Percentiles rank a stretch among this genome's conserved stretches.
These are phyloP conservation scores for Muscicapa adusta DNA, from an alignment of 2,113 vertebrate species.

Conservation along the genomic window DNA sequence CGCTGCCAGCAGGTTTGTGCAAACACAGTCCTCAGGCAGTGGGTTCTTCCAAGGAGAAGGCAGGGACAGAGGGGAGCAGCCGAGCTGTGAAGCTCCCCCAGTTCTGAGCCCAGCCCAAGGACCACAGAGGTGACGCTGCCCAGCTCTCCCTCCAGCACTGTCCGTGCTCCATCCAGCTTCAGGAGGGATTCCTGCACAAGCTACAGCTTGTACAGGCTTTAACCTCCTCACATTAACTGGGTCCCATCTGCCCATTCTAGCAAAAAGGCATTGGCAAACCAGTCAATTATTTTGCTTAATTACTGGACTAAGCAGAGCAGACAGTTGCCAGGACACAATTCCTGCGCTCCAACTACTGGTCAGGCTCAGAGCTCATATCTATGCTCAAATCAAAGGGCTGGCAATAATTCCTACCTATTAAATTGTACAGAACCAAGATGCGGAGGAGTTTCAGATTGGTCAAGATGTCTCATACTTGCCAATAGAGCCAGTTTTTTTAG, in stretches of 20 bases:
- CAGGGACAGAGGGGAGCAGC: background rate
- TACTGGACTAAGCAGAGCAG: background rate
- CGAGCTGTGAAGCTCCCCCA: rapidly evolving
- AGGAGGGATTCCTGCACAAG: background rate
- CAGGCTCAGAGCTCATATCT: background rate
- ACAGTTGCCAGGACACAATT: background rate
- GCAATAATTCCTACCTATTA: background rate
- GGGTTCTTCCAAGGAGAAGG: background rate
- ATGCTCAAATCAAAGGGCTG: background rate
- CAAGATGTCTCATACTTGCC: background rate
- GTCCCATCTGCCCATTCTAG: background rate
- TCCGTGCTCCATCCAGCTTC: background rate
- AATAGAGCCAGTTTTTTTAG: background rate
- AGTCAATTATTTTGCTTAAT: background rate
- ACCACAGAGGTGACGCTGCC: rapidly evolving
- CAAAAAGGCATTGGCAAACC: background rate
- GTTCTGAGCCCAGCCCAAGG: rapidly evolving
- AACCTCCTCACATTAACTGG: background rate
- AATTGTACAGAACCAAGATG: background rate
- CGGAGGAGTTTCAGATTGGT: background rate
- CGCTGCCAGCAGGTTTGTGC: background rate
- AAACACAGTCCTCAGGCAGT: background rate
- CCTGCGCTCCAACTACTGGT: background rate
- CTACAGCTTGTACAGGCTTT: background rate
- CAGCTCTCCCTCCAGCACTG: background rate